Base-by-base conservation (phyloP, 2,888 invertebrate genomes). In the Plebejus anna region DNA sequence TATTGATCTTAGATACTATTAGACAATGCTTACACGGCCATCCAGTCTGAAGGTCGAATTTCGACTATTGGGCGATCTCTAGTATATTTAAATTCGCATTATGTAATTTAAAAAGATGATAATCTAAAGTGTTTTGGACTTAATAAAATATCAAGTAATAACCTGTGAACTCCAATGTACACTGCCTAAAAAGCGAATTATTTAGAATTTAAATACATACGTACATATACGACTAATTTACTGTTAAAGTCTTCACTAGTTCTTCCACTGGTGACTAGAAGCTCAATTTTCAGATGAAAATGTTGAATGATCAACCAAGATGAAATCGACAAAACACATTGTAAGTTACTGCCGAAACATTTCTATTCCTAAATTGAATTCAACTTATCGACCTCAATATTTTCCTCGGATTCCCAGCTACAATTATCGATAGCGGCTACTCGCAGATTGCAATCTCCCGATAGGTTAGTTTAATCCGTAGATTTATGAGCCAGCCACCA, bases 401-500 rank as follows among this genome's bases (percentile, higher is more conserved):
- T 80, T 81, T 81, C 80, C 79, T 78, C 80, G 79, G 78, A 79
- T 80, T 81, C 79, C 79, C 78, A 83, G 86, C 87, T 87, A 89
- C 90, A 91, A 90, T 92, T 92, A 92, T 90, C 91, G 89, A 88
- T 86, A 86, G 87, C 85, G 81, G 84, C 85, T 70, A 76, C 76
- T 84, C 85, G 87, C 80, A 88, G 92, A 92, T 92, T 84, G 88
- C 88, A 88, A 91, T 92, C 91, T 89, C 83, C 71, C 85, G 89
- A 90, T 90, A 86, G 89, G 91, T 90, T 88, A 86, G 90, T 89
- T 90, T 88, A 90, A 90, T 90, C 90, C 88, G 85, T 83, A 88
- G 90, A 91, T 91, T 92, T 91, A 92, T 91, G 85, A 90, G 84
- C 82, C 80, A 80, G 87, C 89, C 87, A 86, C 89, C 85, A 86